Evolutionary conservation across 2,113 vertebrate genomes (phyloP), one percentile per base, ranked within the genome.

Genomic region (Gopherus evgoodei): DNA sequence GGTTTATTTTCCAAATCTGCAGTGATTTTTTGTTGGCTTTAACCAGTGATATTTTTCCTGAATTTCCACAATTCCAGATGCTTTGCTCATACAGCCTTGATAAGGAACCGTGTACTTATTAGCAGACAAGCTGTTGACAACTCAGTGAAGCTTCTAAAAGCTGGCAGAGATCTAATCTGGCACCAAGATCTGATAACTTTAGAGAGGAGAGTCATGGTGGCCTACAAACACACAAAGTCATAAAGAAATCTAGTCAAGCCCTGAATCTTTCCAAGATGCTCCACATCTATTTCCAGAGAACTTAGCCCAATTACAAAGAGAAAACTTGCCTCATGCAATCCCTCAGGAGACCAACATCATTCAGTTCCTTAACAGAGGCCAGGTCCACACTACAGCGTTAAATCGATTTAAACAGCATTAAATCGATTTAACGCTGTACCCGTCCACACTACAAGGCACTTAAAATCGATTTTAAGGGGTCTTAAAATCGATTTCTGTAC

Each of bases 111-210:
- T 94, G 94, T 94, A 90, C 83, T 93, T 93, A 91, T 93, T 90
- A 94, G 85, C 84, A 96, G 97, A 97, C 87, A 96, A 97, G 95
- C 94, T 96, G 94, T 92, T 95, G 95, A 97, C 95, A 97, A 94
- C 79, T 83, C 76, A 93, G 4, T 21, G 0, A 1, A 94, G 88
- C 92, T 97, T 95, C 91, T 87, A 94, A 97, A 96, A 93, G 80
- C 90, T 95, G 94, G 81, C 93, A 88, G 94, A n/a, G 91, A 94
- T 81, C 80, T 86, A 81, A 95, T 89, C 90, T 95, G 94, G 92
- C 95, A 95, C 83, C 1, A 4, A 62, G 92, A 97, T 72, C 92
- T 90, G 88, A 50, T 88, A 96, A 95, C 38, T 65, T 52, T 14
- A 80, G 80, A 88, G 84, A 78, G 78, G 78, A 81, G 87, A 89